phyloP scores from a whole-genome alignment of 2,888 invertebrate genomes.

The Xestia sexstrigata region DNA sequence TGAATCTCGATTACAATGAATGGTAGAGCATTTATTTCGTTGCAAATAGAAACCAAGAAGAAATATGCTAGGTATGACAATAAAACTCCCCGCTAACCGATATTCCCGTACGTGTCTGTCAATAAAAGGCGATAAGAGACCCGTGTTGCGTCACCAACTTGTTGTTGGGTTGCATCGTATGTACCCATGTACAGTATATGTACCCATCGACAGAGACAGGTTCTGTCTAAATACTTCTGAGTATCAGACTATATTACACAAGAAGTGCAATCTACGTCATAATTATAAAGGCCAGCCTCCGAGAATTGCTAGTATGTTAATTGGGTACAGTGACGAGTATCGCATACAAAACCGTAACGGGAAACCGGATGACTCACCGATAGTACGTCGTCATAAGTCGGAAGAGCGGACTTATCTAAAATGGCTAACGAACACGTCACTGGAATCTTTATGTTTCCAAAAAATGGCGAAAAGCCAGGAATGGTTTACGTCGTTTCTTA shows the following conservation, averaged over 20 bases:
- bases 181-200: background rate
- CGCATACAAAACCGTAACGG: slow-evolving; percentile 14
- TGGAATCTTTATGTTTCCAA: background rate
- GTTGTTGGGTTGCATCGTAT: no score
- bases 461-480: slow-evolving; percentile 46
- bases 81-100: background rate
- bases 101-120: background rate
- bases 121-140: slow-evolving; percentile 26
- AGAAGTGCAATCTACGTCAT: slow-evolving; percentile 40
- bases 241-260: background rate
- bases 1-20: slow-evolving; percentile 4
- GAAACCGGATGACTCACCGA: slow-evolving; percentile 43
- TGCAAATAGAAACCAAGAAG: background rate
- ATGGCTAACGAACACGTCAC: slow-evolving; percentile 13
- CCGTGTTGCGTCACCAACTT: slow-evolving; percentile 36
- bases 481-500: slow-evolving; percentile 15
- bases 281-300: slow-evolving; percentile 27
- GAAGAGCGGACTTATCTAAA: slow-evolving; percentile 3
- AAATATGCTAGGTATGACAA: background rate
- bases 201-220: background rate
- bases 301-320: slow-evolving; percentile 43
- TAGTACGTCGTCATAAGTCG: slow-evolving; percentile 9
- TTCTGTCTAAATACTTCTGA: background rate
- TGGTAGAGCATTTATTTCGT: background rate
- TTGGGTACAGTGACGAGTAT: slow-evolving; percentile 36